Conservation (phyloP, 2,888 invertebrate species). For the Lithodes maja region DNA sequence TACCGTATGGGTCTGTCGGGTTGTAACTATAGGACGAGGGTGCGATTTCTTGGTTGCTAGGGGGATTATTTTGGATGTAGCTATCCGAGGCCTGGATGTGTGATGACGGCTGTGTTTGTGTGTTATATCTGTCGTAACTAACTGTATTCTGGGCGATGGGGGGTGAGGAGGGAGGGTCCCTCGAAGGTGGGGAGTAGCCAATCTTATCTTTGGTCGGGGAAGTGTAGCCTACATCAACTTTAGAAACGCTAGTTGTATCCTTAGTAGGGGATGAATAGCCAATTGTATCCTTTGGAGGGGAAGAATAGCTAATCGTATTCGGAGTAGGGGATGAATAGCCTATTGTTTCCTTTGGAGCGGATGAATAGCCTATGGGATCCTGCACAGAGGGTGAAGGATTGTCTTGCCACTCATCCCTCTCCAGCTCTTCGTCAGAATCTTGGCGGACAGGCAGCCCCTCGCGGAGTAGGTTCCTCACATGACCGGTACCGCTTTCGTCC, state of each 20-base stretch:
- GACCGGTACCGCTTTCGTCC: slow-evolving; percentile 29
- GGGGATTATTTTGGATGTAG: not conserved
- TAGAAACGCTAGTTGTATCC: not conserved
- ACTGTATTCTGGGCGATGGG: not conserved
- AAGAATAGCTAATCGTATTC: not conserved
- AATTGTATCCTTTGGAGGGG: too few species aligned
- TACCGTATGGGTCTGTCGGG: not conserved
- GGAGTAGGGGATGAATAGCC: not conserved
- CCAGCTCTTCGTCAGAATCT: slow-evolving; percentile 23
- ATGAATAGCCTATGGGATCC: too few species aligned
- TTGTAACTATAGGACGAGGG: not conserved
- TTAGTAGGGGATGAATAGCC: not conserved
- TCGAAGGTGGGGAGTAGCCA: too few species aligned
- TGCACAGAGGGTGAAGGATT: not conserved
- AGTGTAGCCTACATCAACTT: too few species aligned
- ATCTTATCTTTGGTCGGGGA: too few species aligned
- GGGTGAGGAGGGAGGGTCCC: too few species aligned
- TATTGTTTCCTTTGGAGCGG: too few species aligned
- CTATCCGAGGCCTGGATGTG: not conserved
- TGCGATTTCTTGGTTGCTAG: not conserved
- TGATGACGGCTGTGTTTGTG: not conserved
- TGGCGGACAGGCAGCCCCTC: slow-evolving; percentile 39
- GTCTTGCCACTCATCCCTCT: slow-evolving; percentile 38
- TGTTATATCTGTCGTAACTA: not conserved
- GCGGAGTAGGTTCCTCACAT: slow-evolving; percentile 43